Evolutionary conservation across 1,140 invertebrate genomes (phyloP), one percentile per base, ranked within the genome.

Genomic region (Caenorhabditis briggsae): DNA sequence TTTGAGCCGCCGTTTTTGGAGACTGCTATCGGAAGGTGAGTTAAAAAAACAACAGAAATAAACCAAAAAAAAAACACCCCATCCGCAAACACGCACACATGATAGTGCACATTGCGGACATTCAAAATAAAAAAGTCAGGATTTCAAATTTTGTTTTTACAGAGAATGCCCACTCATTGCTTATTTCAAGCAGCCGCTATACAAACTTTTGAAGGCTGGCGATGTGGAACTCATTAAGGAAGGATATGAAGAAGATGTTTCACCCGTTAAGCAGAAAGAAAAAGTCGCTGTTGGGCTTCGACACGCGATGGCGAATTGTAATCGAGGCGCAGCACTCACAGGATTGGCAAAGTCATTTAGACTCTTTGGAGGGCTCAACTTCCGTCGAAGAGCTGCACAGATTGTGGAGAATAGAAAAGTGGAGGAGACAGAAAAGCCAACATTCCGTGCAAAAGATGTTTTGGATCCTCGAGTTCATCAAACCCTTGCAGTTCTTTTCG

Each of bases 391-490:
- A 41, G 41, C 61, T 41, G 14, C 53, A 25, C 48, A 78, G 23
- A 78, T 25, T 12, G 70, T 78, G 5, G 11, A 83, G 25, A 16
- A 83, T 43, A 2, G 64, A 20, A 56, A 53, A 59, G 16, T 78
- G 8, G 86, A 88, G 56, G 82, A 70, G 61, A 59, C 50, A 14
- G 88, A 84, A 43, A 88, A 85, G 48, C 53, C 64, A 25, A 25
- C 53, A 23, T 82, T 88, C 78, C 55, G 78, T 33, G 56, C 82
- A 43, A 86, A 88, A 20, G 97, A 98, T 93, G 96, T 96, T 33
- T 93, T 98, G 2, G 95, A 97, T 92, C 95, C 96, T 0, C 94
- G 94, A 65, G 95, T 95, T 92, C 97, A 98, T 93, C 97, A 99
- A 93, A 93, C 95, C 56, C 93, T 99, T 11, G 95, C 96, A 8